Base-by-base conservation (phyloP, 1,140 invertebrate genomes). In the Saxidomus purpurata region DNA sequence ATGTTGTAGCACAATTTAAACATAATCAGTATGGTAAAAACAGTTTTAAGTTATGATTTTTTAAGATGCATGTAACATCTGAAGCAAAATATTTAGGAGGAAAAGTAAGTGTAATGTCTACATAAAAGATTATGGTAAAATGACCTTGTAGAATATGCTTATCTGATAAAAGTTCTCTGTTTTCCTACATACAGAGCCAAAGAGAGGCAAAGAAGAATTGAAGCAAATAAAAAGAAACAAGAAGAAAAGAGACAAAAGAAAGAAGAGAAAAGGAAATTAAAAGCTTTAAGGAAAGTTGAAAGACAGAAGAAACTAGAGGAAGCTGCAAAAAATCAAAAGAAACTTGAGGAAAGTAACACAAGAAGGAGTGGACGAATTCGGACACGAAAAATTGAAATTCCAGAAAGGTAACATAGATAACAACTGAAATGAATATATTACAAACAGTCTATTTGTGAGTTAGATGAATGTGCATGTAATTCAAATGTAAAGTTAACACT, bases 371-470 rank as follows among this genome's bases (percentile, higher is more conserved):
- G 84, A 17, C 38, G 79, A 31, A 52, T 74, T 22, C 74, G 67
- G 28, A 55, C 84, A 90, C 94, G 95, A 94, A 95, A 95, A 89
- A 94, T 94, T 93, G 94, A 95, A 87, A 93, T 95, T 90, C 94
- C 96, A 93, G 95, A 97, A 91, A 96, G 96, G 36, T 95, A 96
- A 80, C 97, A 97, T 88, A 90, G 90, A 87, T 91, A 87, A 80
- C 38, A n/a, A n/a, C 90, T 92, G 15, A 61, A n/a, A 6, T 28
- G n/a, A 28, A 61, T n/a, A n/a, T 11, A 8, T n/a, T 61, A 17
- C n/a, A 61, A 13, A n/a, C n/a, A n/a, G 19, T 52, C 9, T 52
- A 52, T 52, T 9, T 52, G 47, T 52, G 47, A 52, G n/a, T n/a
- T n/a, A n/a, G n/a, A n/a, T n/a, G n/a, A n/a, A n/a, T n/a, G n/a